These are phyloP conservation scores for Calonectris borealis DNA, from an alignment of 2,113 vertebrate genomes.

Conservation along the genomic window DNA sequence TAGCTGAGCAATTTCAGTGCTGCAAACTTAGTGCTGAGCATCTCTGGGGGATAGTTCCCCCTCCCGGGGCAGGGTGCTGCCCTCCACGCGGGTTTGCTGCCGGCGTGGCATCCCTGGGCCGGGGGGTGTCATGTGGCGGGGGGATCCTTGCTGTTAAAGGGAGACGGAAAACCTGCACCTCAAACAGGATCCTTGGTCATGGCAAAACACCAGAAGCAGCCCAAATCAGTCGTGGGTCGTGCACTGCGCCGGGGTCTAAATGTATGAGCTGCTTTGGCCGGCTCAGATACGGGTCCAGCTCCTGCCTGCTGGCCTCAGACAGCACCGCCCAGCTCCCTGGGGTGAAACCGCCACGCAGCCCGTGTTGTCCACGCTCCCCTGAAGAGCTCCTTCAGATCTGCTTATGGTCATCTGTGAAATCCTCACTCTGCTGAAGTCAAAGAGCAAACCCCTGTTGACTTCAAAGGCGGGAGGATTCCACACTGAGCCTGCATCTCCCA, in stretches of 20 bases:
- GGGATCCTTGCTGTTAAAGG: background rate
- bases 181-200: background rate
- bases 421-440: background rate
- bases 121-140: accelerated
- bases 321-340: background rate
- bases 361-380: background rate
- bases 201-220: background rate
- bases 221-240: accelerated
- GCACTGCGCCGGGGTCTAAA: accelerated
- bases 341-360: background rate
- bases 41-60: background rate
- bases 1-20: background rate
- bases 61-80: background rate
- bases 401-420: constrained; percentile 14
- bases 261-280: background rate
- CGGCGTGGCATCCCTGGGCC: background rate
- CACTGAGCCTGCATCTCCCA: background rate
- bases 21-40: background rate
- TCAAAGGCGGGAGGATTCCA: background rate
- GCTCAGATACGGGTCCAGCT: accelerated
- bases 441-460: background rate
- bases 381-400: background rate
- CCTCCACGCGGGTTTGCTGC: accelerated
- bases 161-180: background rate
- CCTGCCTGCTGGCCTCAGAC: background rate